A percentile compares a stretch with the other conserved stretches of the same genome.
phyloP scores from a whole-genome alignment of 2,797 vertebrate genomes.

The Micrastur ruficollis region DNA sequence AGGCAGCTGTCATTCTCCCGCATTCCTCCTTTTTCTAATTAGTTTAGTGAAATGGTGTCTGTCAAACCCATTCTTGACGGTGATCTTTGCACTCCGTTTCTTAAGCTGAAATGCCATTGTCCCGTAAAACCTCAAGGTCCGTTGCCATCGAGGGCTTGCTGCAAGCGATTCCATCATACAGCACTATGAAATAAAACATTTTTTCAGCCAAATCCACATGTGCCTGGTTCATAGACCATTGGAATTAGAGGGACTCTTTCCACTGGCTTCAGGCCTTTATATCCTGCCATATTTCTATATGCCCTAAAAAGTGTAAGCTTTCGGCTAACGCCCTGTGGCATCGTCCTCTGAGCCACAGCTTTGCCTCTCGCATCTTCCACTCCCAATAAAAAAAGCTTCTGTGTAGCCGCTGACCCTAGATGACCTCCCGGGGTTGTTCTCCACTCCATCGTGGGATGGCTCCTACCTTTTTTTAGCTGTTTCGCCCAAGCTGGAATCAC shows the following conservation, averaged over 20 bases:
- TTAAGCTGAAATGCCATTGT: conserved; percentile 24
- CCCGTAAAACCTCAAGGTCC: conserved; percentile 16
- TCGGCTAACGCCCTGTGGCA: background rate
- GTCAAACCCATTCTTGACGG: background rate
- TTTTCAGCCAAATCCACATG: conserved; percentile 36
- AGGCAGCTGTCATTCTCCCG: conserved; percentile 34
- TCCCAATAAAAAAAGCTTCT: background rate
- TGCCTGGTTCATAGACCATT: conserved; percentile 1
- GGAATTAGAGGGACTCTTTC: conserved; percentile 46
- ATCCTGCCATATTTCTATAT: background rate
- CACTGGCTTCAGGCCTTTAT: conserved; percentile 16
- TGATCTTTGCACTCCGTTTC: conserved; percentile 10
- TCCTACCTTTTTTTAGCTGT: background rate
- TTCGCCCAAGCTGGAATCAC: background rate
- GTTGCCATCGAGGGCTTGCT: background rate
- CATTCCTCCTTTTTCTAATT: conserved; percentile 47
- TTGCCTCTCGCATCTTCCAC: background rate
- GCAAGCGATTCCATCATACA: background rate
- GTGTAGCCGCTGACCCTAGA: background rate
- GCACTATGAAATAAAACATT: background rate
- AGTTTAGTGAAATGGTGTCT: conserved; percentile 30
- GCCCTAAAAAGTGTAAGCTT: background rate
- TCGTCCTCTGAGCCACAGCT: background rate
- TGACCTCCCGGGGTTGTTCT: background rate
- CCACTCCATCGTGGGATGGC: background rate